Evolutionary conservation across 2,797 vertebrate genomes (phyloP).

Genomic region (Sus cebifrons): DNA sequence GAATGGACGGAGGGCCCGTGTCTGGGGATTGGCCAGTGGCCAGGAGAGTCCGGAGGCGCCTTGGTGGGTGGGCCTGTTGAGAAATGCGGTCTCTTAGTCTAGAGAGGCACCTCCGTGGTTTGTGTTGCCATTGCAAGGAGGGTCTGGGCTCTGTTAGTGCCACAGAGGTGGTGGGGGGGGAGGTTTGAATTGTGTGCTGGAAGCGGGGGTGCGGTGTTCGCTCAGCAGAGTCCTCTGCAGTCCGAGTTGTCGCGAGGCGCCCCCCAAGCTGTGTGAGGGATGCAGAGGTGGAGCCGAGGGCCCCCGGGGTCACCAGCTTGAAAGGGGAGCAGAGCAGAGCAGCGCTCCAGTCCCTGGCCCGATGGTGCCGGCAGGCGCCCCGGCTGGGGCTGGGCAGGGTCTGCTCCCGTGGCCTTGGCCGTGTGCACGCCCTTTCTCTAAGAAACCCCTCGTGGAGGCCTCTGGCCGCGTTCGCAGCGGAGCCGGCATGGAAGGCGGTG

Average conservation of each 20-base stretch:
- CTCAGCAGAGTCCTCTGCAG: not conserved
- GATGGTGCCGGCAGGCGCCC: too few species aligned
- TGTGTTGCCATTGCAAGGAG: not conserved
- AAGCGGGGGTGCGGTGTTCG: too few species aligned
- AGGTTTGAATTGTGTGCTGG: not conserved
- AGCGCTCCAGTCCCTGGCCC: too few species aligned
- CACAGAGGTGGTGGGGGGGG: not conserved
- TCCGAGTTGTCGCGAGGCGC: not conserved
- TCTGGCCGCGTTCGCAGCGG: too few species aligned
- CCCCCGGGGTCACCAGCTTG: not conserved
- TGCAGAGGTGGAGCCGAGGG: not conserved
- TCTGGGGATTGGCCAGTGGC: not conserved
- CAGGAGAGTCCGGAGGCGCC: accelerated
- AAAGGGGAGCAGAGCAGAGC: not conserved
- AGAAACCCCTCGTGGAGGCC: too few species aligned
- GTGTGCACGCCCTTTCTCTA: not conserved
- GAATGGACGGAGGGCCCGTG: not conserved
- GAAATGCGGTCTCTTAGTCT: not conserved
- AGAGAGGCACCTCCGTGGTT: not conserved
- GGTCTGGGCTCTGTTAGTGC: not conserved
- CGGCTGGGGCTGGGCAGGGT: not conserved
- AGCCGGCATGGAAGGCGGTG: too few species aligned
- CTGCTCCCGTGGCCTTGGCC: accelerated
- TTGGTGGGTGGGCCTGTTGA: not conserved
- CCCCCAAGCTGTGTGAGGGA: not conserved